Percentiles rank a stretch among this genome's conserved stretches.
phyloP scores from a whole-genome alignment of 2,888 invertebrate species.

The Hetaerina titia region DNA sequence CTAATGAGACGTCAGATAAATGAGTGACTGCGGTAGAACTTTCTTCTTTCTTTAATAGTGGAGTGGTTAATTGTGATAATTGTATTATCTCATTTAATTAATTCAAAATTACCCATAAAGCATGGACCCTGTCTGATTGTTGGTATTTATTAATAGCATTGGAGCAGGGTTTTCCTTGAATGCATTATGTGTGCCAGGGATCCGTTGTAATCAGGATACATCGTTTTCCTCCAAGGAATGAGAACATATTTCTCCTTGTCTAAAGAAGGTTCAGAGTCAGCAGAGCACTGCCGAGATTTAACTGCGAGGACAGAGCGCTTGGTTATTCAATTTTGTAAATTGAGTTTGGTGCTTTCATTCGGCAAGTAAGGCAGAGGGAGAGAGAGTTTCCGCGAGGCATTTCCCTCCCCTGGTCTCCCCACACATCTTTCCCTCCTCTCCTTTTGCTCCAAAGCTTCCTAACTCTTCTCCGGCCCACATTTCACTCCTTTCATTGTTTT shows the following conservation, averaged over 20 bases:
- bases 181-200: too few species aligned
- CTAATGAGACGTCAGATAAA: too few species aligned
- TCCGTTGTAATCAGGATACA: background rate
- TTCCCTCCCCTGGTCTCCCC: background rate
- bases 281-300: background rate
- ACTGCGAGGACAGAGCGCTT: background rate
- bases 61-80: too few species aligned
- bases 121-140: too few species aligned
- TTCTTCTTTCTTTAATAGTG: too few species aligned
- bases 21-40: too few species aligned
- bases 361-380: background rate
- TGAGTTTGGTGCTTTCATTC: background rate
- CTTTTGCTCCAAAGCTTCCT: background rate
- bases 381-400: conserved; percentile 5
- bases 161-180: too few species aligned
- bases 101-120: too few species aligned
- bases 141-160: too few species aligned
- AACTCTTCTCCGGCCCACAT: background rate
- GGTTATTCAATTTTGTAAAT: conserved; percentile 22
- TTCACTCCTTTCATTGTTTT: background rate
- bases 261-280: background rate
- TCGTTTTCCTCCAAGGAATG: background rate
- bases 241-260: background rate
- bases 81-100: too few species aligned
- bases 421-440: background rate